phyloP scores from a whole-genome alignment of 1,140 invertebrate species.

The Caerostris darwini region DNA sequence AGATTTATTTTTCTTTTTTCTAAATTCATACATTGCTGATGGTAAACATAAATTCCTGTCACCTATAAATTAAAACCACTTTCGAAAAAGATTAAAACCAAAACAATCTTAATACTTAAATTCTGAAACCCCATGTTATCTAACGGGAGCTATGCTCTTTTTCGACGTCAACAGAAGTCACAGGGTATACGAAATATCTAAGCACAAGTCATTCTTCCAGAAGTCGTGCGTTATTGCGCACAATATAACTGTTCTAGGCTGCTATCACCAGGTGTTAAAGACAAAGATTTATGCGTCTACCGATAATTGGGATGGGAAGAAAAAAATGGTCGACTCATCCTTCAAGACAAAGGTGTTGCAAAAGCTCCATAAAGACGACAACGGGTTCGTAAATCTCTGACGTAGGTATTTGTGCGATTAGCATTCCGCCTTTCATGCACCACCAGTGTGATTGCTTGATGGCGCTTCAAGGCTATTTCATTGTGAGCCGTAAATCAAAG shows the following conservation, averaged over 20 bases:
- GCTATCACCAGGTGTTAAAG: slow-evolving; percentile 36
- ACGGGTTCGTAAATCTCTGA: background rate
- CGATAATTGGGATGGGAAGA: slow-evolving; percentile 23
- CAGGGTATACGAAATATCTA: too few relatives aligned
- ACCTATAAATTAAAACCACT: too few relatives aligned
- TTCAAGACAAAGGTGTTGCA: slow-evolving; percentile 30
- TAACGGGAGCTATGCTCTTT: background rate
- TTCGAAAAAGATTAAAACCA: too few relatives aligned
- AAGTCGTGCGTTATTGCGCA: background rate
- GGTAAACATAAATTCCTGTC: too few relatives aligned
- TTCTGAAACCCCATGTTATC: background rate
- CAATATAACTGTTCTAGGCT: background rate
- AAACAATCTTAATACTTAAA: too few relatives aligned
- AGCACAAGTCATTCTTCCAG: background rate
- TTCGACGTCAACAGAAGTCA: too few relatives aligned
- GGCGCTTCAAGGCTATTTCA: background rate
- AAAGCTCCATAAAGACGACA: slow-evolving; percentile 36
- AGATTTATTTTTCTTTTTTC: too few relatives aligned
- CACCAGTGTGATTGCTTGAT: background rate
- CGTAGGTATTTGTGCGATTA: background rate
- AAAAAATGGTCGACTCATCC: slow-evolving; percentile 19
- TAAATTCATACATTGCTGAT: too few relatives aligned
- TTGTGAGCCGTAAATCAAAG: background rate
- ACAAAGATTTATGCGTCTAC: slow-evolving; percentile 25
- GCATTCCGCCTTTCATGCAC: background rate